Evolutionary conservation across 2,888 invertebrate species (phyloP).

Genomic region (Erpobdella octoculata): DNA sequence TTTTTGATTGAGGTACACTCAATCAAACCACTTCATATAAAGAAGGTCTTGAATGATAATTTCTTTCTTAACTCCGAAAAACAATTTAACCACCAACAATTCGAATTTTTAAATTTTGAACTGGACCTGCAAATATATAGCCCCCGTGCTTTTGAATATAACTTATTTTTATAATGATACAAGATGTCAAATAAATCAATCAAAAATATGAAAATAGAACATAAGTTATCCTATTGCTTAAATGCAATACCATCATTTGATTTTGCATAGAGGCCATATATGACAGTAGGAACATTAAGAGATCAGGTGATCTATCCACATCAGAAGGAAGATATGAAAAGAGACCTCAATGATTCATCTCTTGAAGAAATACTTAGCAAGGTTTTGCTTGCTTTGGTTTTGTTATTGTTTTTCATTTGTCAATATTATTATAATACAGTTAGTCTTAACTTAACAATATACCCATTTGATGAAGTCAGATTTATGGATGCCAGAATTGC

Average conservation of each 20-base stretch:
- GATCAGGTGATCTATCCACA: slow-evolving; percentile 95
- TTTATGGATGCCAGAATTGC: no score
- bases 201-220: neutral
- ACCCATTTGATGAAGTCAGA: no score
- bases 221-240: no score
- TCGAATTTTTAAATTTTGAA: no score
- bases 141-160: no score
- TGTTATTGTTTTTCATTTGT: neutral
- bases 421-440: neutral
- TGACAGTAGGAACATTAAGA: slow-evolving; percentile 86
- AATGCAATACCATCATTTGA: neutral
- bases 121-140: no score
- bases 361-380: slow-evolving; percentile 66
- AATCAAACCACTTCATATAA: no score
- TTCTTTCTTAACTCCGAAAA: no score
- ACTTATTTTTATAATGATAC: slow-evolving; percentile 9
- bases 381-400: slow-evolving; percentile 39
- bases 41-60: no score
- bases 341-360: slow-evolving; percentile 70
- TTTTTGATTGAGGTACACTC: no score
- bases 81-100: neutral
- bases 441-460: no score
- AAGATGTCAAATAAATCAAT: neutral
- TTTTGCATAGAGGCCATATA: slow-evolving; percentile 74
- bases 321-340: slow-evolving; percentile 71